Base-by-base conservation (phyloP, 2,888 invertebrate genomes). In the Steinernema hermaphroditum region DNA sequence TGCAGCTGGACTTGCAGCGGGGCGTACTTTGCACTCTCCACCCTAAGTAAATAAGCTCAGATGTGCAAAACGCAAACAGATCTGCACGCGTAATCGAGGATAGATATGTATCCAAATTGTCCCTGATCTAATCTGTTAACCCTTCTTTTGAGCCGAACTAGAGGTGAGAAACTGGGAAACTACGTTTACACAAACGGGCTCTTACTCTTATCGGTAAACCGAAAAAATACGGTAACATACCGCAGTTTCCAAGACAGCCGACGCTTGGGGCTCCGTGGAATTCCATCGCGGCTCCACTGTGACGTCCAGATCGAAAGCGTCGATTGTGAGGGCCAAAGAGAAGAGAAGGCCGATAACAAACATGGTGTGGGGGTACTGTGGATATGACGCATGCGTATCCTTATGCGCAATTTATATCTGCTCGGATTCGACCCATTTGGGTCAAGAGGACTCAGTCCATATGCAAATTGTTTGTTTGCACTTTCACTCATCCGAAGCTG, bases 391-490 rank as follows among this genome's bases (percentile, higher is more conserved):
- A 62, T 29, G 14, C 8, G 29, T 32, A 16, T 34, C 62, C 46
- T 46, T 12, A 19, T 24, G 50, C 50, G 24, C 24, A 12, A 24
- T 50, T 50, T 50, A 50, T 50, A 50, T 12, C n/a, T 12, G 22
- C 50, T 19, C 24, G 24, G 24, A 50, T 22, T 50, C 50, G 19
- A 1, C 24, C 24, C 27, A 62, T 29, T 32, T 62, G 32, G 62
- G 62, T 62, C 62, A 62, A 62, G 62, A 62, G 29, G 9, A 27
- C 29, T 62, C 16, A 27, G 24, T 24, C n/a, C 27, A 62, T 62
- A 62, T 62, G 62, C 62, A 62, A 62, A 62, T 32, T 50, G 32
- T 62, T 16, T 62, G 62, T 62, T 62, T 62, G 62, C 62, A 62
- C 62, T 62, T 62, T 62, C 62, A 62, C 62, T 62, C 27, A 16